Evolutionary conservation across 2,797 vertebrate genomes (phyloP).

Genomic region (Eupleurogrammus muticus): DNA sequence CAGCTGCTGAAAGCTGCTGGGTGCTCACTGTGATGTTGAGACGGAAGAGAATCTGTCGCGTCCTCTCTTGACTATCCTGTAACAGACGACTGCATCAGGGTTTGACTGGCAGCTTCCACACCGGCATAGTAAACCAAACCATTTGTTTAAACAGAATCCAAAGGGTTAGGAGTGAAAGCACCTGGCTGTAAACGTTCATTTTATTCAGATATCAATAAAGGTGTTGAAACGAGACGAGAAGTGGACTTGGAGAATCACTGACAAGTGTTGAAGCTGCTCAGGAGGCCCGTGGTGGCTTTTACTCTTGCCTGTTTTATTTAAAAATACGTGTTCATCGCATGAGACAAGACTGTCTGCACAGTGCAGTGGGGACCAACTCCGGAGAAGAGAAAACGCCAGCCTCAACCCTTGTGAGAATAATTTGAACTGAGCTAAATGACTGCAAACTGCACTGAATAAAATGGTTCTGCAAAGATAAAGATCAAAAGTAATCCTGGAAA

Average conservation of each 20-base stretch:
- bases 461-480: conserved; percentile 38
- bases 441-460: conserved; percentile 33
- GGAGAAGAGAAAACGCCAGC: conserved; percentile 6
- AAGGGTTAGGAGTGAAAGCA: no score
- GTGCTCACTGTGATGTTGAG: no score
- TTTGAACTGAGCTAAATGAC: conserved; percentile 32
- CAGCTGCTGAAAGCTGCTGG: no score
- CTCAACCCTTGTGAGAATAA: conserved; percentile 3
- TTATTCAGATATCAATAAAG: no score
- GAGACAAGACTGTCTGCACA: conserved; percentile 5
- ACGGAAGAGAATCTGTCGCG: no score
- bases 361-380: conserved; percentile 8
- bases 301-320: not conserved
- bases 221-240: no score
- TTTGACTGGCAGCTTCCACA: no score
- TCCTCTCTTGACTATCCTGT: no score
- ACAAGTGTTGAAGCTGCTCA: not conserved
- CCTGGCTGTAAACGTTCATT: no score
- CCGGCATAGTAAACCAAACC: no score
- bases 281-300: not conserved
- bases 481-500: conserved; percentile 43
- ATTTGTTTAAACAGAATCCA: no score
- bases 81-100: no score
- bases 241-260: not conserved
- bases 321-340: not conserved